Percentiles rank a stretch among this genome's conserved stretches.
phyloP scores from a whole-genome alignment of 2,797 vertebrate species.

The Chiroxiphia lanceolata region DNA sequence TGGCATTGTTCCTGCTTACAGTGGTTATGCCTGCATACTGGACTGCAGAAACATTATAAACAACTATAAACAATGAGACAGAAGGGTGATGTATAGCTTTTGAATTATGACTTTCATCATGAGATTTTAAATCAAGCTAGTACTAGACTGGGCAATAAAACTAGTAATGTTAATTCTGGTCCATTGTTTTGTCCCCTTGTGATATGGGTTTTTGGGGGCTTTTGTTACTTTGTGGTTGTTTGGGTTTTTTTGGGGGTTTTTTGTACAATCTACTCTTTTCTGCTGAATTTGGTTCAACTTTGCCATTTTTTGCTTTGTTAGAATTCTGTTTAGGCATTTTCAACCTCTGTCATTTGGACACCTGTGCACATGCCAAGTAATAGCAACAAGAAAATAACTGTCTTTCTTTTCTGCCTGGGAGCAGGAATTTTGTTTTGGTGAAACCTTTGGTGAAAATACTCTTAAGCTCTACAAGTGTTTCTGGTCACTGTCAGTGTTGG shows the following conservation, averaged over 20 bases:
- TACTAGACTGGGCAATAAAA: background rate
- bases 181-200: background rate
- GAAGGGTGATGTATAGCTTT: background rate
- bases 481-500: background rate
- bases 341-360: background rate
- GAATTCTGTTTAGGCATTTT: background rate
- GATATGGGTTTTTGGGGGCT: background rate
- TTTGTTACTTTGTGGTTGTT: background rate
- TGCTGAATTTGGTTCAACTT: background rate
- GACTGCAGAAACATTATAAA: background rate
- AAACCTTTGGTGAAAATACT: background rate
- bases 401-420: background rate
- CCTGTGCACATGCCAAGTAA: background rate
- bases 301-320: background rate
- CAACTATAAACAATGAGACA: background rate
- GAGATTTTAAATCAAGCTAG: background rate
- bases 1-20: background rate
- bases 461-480: background rate
- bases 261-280: background rate
- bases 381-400: background rate
- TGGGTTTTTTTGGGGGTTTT: background rate
- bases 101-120: background rate
- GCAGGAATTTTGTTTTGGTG: background rate
- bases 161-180: background rate
- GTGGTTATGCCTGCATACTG: background rate